A percentile compares a stretch with the other conserved stretches of the same genome.
phyloP scores from a whole-genome alignment of 2,113 vertebrate genomes.

The Glaucomys volans region DNA sequence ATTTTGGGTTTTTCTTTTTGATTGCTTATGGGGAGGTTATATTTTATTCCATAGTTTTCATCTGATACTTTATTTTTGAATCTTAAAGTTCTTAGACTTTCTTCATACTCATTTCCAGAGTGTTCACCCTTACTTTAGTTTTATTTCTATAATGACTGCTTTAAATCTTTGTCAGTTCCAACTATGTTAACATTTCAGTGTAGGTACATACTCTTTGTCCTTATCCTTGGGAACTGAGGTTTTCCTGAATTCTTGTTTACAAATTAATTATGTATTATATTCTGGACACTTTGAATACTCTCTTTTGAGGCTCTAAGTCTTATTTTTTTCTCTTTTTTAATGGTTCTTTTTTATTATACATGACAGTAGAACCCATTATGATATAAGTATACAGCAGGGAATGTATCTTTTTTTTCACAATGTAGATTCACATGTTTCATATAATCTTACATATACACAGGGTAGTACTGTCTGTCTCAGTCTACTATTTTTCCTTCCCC shows the following conservation, averaged over 20 bases:
- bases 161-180: not conserved
- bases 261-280: not conserved
- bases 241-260: not conserved
- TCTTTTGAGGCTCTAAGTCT: not conserved
- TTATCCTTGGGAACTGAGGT: not conserved
- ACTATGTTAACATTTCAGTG: not conserved
- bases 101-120: not conserved
- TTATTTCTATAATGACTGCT: not conserved
- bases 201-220: not conserved
- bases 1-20: not conserved
- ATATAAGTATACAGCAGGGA: too few relatives aligned
- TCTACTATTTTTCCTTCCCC: too few relatives aligned
- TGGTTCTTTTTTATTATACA: too few relatives aligned
- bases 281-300: not conserved
- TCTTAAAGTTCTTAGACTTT: not conserved
- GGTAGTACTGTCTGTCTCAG: too few relatives aligned
- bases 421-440: too few relatives aligned
- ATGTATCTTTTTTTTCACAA: too few relatives aligned
- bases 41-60: not conserved
- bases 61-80: not conserved
- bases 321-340: too few relatives aligned
- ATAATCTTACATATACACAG: too few relatives aligned
- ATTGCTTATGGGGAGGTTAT: not conserved
- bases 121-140: not conserved
- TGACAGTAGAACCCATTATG: too few relatives aligned